Evolutionary conservation across 2,888 invertebrate species (phyloP).

Genomic region (Eudasyphora cyanicolor): DNA sequence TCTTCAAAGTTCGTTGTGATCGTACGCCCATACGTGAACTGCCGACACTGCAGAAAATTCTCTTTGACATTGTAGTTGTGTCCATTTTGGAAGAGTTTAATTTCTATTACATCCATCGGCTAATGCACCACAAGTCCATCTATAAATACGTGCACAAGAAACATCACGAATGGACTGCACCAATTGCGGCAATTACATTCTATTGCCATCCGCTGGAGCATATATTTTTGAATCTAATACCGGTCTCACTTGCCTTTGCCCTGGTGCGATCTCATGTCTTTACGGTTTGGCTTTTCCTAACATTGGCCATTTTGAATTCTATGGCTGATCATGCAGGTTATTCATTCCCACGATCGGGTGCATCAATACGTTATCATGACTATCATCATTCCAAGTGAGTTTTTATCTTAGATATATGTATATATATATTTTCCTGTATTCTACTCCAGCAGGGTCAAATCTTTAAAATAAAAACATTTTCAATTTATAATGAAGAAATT

Average conservation of each 20-base stretch:
- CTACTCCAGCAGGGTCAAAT: too few relatives aligned
- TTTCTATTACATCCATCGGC: slow-evolving; percentile 91
- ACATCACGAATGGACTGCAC: slow-evolving; percentile 93
- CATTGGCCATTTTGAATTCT: slow-evolving; percentile 86
- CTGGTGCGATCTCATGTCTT: slow-evolving; percentile 86
- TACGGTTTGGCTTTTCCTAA: slow-evolving; percentile 87
- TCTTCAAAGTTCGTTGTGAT: slow-evolving; percentile 31
- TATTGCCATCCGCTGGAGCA: slow-evolving; percentile 90
- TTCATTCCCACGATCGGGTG: slow-evolving; percentile 83
- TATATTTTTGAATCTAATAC: slow-evolving; percentile 89
- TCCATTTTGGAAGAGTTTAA: slow-evolving; percentile 88
- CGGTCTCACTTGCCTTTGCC: slow-evolving; percentile 85
- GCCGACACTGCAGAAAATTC: slow-evolving; percentile 86
- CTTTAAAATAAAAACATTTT: too few relatives aligned
- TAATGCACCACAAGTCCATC: slow-evolving; percentile 85
- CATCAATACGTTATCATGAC: slow-evolving; percentile 91
- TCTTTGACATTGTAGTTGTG: slow-evolving; percentile 85
- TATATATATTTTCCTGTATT: background rate
- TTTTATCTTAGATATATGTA: background rate
- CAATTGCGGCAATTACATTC: slow-evolving; percentile 88
- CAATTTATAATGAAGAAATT: too few relatives aligned
- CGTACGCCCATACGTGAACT: slow-evolving; percentile 82
- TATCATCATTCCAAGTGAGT: slow-evolving; percentile 90
- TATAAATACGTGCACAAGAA: slow-evolving; percentile 89
- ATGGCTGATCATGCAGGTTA: slow-evolving; percentile 91